Conservation (phyloP, 2,113 vertebrate genomes). For the Ploceus nigricollis region DNA sequence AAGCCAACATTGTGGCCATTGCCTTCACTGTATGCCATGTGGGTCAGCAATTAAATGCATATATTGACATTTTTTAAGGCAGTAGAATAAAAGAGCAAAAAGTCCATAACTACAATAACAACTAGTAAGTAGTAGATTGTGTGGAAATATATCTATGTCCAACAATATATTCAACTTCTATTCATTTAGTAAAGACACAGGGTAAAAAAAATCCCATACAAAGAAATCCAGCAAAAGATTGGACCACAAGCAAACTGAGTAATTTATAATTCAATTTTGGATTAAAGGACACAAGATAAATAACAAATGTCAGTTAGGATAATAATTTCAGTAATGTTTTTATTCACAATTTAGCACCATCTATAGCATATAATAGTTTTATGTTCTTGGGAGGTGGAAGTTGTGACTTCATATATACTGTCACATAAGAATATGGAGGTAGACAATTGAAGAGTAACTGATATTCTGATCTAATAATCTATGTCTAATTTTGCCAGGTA, state of each 20-base stretch:
- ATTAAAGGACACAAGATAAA: neutral
- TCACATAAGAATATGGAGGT: accelerated
- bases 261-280: neutral
- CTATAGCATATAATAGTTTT: neutral
- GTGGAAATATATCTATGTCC: neutral
- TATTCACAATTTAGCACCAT: neutral
- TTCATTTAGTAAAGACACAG: neutral
- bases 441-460: neutral
- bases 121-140: neutral
- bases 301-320: neutral
- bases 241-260: neutral
- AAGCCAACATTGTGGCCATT: neutral
- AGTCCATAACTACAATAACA: accelerated
- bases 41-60: neutral
- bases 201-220: accelerated
- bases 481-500: neutral
- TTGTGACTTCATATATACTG: neutral
- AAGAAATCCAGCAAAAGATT: neutral
- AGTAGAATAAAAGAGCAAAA: neutral
- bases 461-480: neutral
- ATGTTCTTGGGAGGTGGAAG: neutral
- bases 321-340: neutral
- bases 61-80: neutral
- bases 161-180: neutral
- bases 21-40: neutral